Evolutionary conservation across 2,113 vertebrate species (phyloP).

Genomic region (Hippotragus niger): DNA sequence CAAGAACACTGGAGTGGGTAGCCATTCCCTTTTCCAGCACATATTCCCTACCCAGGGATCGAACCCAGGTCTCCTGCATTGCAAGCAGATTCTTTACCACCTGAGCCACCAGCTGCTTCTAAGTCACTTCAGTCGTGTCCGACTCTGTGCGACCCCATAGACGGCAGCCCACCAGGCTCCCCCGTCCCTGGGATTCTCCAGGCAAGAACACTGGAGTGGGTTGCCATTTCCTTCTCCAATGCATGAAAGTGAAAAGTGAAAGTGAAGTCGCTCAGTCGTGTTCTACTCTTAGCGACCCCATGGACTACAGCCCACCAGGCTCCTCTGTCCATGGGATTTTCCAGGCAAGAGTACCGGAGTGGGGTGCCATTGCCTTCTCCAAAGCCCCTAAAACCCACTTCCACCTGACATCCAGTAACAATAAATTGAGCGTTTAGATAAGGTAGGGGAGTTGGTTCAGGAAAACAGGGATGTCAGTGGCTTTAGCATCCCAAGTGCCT

Average conservation of each 20-base stretch:
- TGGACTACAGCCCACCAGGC: too few species aligned
- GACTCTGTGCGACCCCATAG: too few species aligned
- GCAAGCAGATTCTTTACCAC: neutral
- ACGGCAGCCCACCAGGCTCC: too few species aligned
- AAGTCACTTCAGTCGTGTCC: too few species aligned
- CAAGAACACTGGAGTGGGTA: neutral
- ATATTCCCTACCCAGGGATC: neutral
- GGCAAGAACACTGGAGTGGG: too few species aligned
- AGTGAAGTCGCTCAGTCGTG: too few species aligned
- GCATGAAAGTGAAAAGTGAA: too few species aligned
- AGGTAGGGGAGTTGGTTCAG: neutral
- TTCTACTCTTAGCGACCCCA: too few species aligned
- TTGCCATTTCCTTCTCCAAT: too few species aligned
- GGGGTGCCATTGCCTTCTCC: too few species aligned
- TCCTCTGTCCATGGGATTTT: too few species aligned
- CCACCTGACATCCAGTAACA: neutral
- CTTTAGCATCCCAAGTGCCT: neutral
- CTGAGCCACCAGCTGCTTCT: neutral
- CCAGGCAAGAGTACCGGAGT: too few species aligned
- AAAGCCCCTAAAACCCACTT: neutral
- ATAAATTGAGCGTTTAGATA: neutral
- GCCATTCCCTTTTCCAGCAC: neutral
- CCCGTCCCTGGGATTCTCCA: rapidly evolving
- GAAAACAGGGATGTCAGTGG: neutral
- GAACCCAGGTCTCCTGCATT: neutral